Conservation (phyloP, 2,113 vertebrate species). For the Gobius niger region DNA sequence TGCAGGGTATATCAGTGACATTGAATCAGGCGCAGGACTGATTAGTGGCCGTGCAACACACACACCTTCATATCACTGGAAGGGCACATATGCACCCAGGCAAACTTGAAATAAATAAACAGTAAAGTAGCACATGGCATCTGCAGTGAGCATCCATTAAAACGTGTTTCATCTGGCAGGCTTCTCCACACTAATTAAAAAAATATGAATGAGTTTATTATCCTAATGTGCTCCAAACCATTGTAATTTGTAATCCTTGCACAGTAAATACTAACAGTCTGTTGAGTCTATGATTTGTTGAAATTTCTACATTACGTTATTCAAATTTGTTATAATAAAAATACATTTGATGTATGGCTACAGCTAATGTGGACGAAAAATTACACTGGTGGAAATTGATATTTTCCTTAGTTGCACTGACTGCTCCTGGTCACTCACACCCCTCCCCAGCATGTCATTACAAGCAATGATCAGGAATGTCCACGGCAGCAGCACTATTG, state of each 20-base stretch:
- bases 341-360: no score
- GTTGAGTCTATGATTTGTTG: background rate
- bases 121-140: background rate
- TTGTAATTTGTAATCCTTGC: background rate
- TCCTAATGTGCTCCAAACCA: background rate
- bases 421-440: no score
- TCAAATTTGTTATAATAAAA: no score
- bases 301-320: no score
- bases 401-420: no score
- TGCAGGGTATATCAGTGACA: conserved; percentile 71
- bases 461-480: no score
- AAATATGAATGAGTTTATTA: conserved; percentile 5
- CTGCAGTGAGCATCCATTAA: conserved; percentile 11
- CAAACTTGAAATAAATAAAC: background rate
- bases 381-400: no score
- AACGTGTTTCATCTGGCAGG: background rate
- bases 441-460: no score
- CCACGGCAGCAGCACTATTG: no score
- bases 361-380: no score
- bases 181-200: conserved; percentile 1
- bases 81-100: conserved; percentile 6
- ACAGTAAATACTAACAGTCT: background rate
- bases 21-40: conserved; percentile 52
- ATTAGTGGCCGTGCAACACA: conserved; percentile 58
- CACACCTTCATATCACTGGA: background rate